phyloP scores from a whole-genome alignment of 2,113 vertebrate genomes.

The Cavia aperea region DNA sequence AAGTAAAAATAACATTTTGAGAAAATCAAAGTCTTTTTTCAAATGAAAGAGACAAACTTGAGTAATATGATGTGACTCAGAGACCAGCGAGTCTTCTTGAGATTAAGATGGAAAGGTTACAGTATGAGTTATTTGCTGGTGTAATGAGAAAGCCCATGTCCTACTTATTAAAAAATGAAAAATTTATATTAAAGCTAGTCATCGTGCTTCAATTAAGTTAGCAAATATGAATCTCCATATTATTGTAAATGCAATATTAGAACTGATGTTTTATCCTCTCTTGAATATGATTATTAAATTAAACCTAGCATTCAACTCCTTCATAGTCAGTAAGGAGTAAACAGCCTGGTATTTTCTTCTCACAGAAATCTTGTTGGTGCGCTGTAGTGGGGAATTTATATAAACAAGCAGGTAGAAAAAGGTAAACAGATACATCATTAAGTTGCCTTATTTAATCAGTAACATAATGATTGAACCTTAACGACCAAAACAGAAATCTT shows the following conservation, averaged over 20 bases:
- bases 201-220: constrained; percentile 44
- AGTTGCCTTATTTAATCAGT: background rate
- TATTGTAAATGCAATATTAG: constrained; percentile 36
- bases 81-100: background rate
- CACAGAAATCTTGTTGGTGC: background rate
- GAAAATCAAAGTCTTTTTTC: background rate
- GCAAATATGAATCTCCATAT: constrained; percentile 39
- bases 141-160: constrained; percentile 27
- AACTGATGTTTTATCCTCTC: constrained; percentile 34
- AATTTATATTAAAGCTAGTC: constrained; percentile 49
- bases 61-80: background rate
- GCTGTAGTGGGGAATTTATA: background rate
- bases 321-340: constrained; percentile 12
- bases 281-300: constrained; percentile 45
- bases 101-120: constrained; percentile 16
- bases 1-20: constrained; percentile 27
- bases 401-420: constrained; percentile 12
- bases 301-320: background rate
- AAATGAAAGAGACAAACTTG: background rate
- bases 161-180: constrained; percentile 37
- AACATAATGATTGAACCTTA: background rate
- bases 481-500: constrained; percentile 29
- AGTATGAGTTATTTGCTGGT: background rate
- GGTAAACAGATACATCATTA: constrained; percentile 26
- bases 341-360: constrained; percentile 16